Evolutionary conservation across 2,797 vertebrate species (phyloP).

Genomic region (Semotilus atromaculatus): DNA sequence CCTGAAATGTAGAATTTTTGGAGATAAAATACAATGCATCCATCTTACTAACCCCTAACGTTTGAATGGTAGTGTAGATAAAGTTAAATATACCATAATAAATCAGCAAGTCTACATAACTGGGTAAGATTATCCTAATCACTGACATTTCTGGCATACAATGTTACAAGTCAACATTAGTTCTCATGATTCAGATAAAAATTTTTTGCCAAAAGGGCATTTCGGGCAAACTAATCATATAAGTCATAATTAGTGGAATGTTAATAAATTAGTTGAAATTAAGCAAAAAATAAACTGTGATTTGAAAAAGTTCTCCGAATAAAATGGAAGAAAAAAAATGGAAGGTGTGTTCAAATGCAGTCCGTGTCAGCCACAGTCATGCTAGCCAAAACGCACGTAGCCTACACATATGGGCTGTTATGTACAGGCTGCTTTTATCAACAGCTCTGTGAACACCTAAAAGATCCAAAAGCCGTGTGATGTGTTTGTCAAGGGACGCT

Average conservation of each 20-base stretch:
- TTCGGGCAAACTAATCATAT: background rate
- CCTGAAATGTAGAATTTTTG: background rate
- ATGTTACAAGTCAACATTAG: background rate
- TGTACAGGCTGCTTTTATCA: background rate
- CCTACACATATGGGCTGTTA: conserved; percentile 15
- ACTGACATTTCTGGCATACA: background rate
- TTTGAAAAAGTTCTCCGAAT: background rate
- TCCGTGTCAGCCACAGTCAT: background rate
- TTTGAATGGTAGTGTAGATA: background rate
- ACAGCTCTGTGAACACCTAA: conserved; percentile 18
- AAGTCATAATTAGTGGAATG: background rate
- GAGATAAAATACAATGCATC: background rate
- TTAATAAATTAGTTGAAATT: background rate
- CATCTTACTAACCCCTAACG: background rate
- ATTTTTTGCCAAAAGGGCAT: background rate
- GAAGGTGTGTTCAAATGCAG: background rate
- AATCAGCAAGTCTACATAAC: background rate
- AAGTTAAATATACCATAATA: background rate
- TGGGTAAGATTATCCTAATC: background rate
- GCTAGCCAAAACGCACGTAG: background rate
- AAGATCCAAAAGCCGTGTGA: conserved; percentile 35
- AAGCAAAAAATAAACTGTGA: background rate
- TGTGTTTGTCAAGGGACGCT: conserved; percentile 13
- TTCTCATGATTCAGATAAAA: background rate
- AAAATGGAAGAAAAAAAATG: background rate